Percentiles rank a stretch among this genome's conserved stretches.
Conservation (phyloP, 2,113 vertebrate species). For the Psilopogon haemacephalus region DNA sequence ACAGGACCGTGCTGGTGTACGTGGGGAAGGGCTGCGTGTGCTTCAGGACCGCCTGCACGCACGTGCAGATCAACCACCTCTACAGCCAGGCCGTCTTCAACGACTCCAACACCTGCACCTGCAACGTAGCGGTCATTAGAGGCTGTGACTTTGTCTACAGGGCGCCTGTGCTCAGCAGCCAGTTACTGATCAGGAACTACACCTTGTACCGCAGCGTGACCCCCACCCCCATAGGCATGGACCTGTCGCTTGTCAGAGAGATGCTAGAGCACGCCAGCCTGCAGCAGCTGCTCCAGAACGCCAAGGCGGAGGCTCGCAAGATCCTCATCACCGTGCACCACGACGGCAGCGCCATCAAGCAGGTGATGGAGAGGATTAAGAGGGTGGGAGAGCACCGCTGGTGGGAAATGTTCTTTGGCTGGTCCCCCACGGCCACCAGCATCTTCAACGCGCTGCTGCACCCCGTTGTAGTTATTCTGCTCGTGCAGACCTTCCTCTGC, state of each 20-base stretch:
- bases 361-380: constrained; percentile 54
- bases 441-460: constrained; percentile 41
- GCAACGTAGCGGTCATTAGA: constrained; percentile 60
- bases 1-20: not conserved
- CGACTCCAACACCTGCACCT: constrained; percentile 50
- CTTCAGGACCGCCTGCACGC: constrained; percentile 26
- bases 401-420: constrained; percentile 59
- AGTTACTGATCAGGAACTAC: constrained; percentile 59
- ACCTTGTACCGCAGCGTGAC: constrained; percentile 57
- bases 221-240: constrained; percentile 46
- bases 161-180: constrained; percentile 4
- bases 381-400: constrained; percentile 53
- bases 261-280: constrained; percentile 51
- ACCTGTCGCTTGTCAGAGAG: constrained; percentile 42
- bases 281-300: constrained; percentile 61
- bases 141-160: constrained; percentile 61
- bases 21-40: constrained; percentile 53
- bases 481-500: constrained; percentile 37
- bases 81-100: constrained; percentile 47
- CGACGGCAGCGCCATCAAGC: constrained; percentile 43
- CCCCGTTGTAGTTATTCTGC: constrained; percentile 26
- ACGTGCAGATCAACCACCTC: constrained; percentile 41
- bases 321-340: constrained; percentile 57
- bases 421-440: constrained; percentile 52
- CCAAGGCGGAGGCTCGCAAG: constrained; percentile 54